Evolutionary conservation across 2,113 vertebrate genomes (phyloP).

Genomic region (Zapornia atra): DNA sequence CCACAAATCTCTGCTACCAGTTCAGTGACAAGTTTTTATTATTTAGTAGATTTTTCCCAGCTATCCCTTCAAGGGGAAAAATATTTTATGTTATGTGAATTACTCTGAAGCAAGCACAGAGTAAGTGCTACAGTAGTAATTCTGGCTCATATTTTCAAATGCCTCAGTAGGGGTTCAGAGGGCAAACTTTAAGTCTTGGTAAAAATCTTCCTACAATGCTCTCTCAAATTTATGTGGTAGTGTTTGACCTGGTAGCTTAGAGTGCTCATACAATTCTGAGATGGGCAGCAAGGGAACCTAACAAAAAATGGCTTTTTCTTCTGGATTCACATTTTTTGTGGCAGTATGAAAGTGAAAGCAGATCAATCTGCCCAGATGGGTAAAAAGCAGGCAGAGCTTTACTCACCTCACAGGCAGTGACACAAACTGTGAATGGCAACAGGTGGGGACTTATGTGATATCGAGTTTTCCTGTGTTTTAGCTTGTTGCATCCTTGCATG

Average conservation of each 20-base stretch:
- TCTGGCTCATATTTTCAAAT: background rate
- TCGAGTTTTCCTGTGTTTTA: background rate
- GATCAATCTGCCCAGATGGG: background rate
- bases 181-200: background rate
- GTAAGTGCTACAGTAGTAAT: too few species aligned
- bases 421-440: background rate
- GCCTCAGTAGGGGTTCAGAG: background rate
- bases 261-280: background rate
- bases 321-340: background rate
- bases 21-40: background rate
- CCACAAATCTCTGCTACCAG: background rate
- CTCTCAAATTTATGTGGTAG: background rate
- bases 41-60: background rate
- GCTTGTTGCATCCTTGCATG: background rate
- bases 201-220: background rate
- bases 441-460: rapidly evolving
- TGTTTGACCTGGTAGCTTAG: background rate
- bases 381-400: background rate
- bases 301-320: background rate
- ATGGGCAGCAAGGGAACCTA: background rate
- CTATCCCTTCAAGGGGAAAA: background rate
- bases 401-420: rapidly evolving
- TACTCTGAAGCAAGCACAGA: background rate
- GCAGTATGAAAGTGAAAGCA: background rate
- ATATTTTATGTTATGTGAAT: background rate